Evolutionary conservation across 2,888 invertebrate genomes (phyloP), one percentile per base, ranked within the genome.

Genomic region (Pyrochroa serraticornis): DNA sequence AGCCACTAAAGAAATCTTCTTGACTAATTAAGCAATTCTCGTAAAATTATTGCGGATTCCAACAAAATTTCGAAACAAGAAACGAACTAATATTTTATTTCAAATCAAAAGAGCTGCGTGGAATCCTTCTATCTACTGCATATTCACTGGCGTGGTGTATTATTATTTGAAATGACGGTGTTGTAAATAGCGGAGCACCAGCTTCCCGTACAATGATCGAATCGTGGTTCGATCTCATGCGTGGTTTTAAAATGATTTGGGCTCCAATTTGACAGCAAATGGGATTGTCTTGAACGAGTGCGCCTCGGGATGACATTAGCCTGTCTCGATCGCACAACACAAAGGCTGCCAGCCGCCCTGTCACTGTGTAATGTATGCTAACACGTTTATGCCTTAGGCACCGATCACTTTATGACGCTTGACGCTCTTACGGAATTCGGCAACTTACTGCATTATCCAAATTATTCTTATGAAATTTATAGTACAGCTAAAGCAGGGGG

Each of bases 341-440:
- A 77, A 77, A 77, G 76, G 75, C 76, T 65, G 64, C 69, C 73
- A 74, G 69, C 73, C 73, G 73, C 77, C 76, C 77, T 78, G 77
- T 78, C 78, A 77, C 77, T 77, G 73, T 68, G 74, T 77, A 78
- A 79, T 78, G 74, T 78, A 78, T 78, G 78, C 77, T 78, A 78
- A 78, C 77, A 76, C 75, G 77, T 76, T 77, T 77, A 71, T 71
- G 75, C 76, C 73, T 67, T 66, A 71, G 77, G 76, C 76, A 70
- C 64, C 71, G 75, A 75, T 74, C 77, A 74, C 74, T 77, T 77
- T 77, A 76, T 75, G 75, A 71, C 67, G 67, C 73, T 73, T 72
- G 71, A 74, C 73, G 73, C 72, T 72, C 68, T 70, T 58, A 55
- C 60, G 58, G 60, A 60, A 63, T 60, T 52, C 52, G 67, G 66